phyloP scores from a whole-genome alignment of 2,797 vertebrate species.

The Melanotaenia maccullochi region DNA sequence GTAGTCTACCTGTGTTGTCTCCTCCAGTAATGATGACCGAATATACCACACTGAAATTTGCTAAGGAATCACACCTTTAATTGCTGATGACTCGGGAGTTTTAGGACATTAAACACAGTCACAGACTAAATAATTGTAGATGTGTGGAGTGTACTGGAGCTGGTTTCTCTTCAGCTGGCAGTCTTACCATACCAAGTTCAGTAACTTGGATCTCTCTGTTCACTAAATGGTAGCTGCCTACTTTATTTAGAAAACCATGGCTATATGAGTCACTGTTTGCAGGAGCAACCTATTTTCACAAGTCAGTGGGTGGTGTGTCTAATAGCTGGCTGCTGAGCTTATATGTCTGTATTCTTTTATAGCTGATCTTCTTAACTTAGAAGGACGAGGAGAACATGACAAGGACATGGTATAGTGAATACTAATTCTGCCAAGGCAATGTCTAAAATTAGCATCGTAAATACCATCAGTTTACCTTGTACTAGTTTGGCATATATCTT shows the following conservation, averaged over 20 bases:
- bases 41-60: background rate
- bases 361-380: conserved; percentile 33
- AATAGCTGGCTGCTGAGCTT: conserved; percentile 46
- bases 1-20: background rate
- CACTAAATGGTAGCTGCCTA: conserved; percentile 30
- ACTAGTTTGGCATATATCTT: background rate
- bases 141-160: conserved; percentile 10
- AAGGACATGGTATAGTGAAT: conserved; percentile 16
- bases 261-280: conserved; percentile 54
- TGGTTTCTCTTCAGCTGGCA: conserved; percentile 15
- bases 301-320: conserved; percentile 51
- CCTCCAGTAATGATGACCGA: background rate
- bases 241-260: conserved; percentile 40
- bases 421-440: background rate
- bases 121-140: conserved; percentile 4
- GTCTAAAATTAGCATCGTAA: conserved; percentile 3
- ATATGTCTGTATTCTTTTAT: conserved; percentile 27
- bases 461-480: conserved; percentile 27
- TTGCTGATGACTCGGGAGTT: background rate
- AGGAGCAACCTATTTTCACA: conserved; percentile 45
- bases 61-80: background rate
- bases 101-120: conserved; percentile 11
- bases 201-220: conserved; percentile 18
- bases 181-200: conserved; percentile 7
- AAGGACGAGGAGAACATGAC: conserved; percentile 4